Evolutionary conservation across 2,888 invertebrate species (phyloP).

Genomic region (Andrena bicolor): DNA sequence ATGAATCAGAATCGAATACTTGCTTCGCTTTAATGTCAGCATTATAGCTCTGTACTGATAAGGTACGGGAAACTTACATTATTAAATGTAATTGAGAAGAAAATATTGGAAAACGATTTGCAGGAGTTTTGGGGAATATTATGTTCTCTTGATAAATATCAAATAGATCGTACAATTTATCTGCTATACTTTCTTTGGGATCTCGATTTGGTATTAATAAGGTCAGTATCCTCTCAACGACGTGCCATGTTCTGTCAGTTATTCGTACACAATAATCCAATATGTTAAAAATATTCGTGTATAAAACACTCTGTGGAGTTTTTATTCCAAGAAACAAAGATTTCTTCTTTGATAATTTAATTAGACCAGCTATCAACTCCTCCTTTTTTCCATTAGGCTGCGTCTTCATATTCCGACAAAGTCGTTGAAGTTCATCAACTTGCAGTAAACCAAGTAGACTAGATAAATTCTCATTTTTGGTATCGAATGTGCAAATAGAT

Average conservation of each 20-base stretch:
- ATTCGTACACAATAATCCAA: slow-evolving; percentile 75
- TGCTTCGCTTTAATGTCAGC: neutral
- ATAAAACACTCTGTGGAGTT: slow-evolving; percentile 69
- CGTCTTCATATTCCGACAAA: slow-evolving; percentile 75
- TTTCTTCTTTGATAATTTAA: slow-evolving; percentile 67
- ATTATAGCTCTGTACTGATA: neutral
- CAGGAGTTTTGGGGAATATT: slow-evolving; percentile 71
- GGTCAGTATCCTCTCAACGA: slow-evolving; percentile 77
- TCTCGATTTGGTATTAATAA: slow-evolving; percentile 78
- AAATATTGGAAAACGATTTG: slow-evolving; percentile 78
- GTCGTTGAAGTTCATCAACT: slow-evolving; percentile 69
- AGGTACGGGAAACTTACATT: slow-evolving; percentile 63
- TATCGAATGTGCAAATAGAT: slow-evolving; percentile 57
- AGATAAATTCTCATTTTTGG: slow-evolving; percentile 55
- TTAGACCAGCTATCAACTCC: slow-evolving; percentile 63
- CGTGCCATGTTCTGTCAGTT: slow-evolving; percentile 59
- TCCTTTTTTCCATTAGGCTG: slow-evolving; percentile 67
- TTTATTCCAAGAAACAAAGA: slow-evolving; percentile 74
- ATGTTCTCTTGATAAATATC: slow-evolving; percentile 73
- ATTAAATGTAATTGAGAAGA: slow-evolving; percentile 72
- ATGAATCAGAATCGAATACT: neutral
- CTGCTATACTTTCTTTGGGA: slow-evolving; percentile 69
- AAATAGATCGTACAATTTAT: slow-evolving; percentile 72
- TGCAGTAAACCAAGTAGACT: slow-evolving; percentile 74
- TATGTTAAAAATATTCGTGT: slow-evolving; percentile 40